Evolutionary conservation across 2,113 vertebrate genomes (phyloP).

Genomic region (Hydrochoerus hydrochaeris): DNA sequence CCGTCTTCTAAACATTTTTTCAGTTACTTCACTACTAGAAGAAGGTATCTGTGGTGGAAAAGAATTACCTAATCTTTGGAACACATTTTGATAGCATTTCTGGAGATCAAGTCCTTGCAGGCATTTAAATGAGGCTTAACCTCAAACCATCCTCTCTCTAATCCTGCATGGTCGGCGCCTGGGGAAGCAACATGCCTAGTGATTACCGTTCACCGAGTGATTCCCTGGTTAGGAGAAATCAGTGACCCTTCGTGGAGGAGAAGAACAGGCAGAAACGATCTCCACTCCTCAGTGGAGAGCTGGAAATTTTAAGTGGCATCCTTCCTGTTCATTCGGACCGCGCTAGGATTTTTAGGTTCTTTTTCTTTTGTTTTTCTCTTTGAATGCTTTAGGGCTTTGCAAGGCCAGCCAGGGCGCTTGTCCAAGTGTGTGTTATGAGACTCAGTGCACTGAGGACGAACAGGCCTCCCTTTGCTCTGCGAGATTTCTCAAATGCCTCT

Average conservation of each 20-base stretch:
- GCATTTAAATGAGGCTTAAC: constrained; percentile 65
- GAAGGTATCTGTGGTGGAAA: constrained; percentile 19
- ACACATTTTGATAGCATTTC: constrained; percentile 67
- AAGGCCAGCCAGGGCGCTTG: not conserved
- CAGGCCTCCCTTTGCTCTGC: not conserved
- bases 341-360: not conserved
- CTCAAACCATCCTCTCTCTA: constrained; percentile 62
- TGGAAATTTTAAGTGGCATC: constrained; percentile 33
- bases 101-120: constrained; percentile 68
- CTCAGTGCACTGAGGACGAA: constrained; percentile 7
- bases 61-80: constrained; percentile 48
- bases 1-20: constrained; percentile 43
- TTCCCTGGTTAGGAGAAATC: constrained; percentile 39
- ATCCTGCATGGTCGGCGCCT: constrained; percentile 40
- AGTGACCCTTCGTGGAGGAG: constrained; percentile 11
- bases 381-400: constrained; percentile 5
- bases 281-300: constrained; percentile 7
- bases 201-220: constrained; percentile 63
- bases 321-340: constrained; percentile 8
- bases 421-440: constrained; percentile 8
- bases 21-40: constrained; percentile 20
- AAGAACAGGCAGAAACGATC: constrained; percentile 48
- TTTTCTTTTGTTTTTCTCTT: not conserved
- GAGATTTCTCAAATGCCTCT: not conserved
- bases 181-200: too few relatives aligned